A percentile compares a stretch with the other conserved stretches of the same genome.
Conservation (phyloP, 2,113 vertebrate species). For the Zosterops japonicus region DNA sequence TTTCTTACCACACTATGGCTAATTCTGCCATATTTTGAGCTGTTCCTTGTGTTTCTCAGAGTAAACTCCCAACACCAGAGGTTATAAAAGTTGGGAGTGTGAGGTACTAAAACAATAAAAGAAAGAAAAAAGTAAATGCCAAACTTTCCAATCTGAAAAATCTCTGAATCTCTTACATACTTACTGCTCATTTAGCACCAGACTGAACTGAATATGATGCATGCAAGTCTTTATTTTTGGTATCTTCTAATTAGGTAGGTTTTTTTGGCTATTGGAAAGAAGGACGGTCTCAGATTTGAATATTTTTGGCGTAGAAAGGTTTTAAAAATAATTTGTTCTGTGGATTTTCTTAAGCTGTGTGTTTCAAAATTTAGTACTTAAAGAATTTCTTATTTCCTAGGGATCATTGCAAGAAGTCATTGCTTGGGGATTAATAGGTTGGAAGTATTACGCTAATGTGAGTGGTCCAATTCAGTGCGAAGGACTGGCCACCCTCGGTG, state of each 20-base stretch:
- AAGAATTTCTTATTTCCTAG: constrained; percentile 63
- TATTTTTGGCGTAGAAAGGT: background rate
- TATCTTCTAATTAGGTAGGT: background rate
- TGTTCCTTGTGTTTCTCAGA: background rate
- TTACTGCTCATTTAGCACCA: background rate
- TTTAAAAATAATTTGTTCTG: background rate
- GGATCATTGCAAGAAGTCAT: constrained; percentile 94
- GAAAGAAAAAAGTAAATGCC: background rate
- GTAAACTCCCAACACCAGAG: background rate
- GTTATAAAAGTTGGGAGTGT: background rate
- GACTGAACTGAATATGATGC: background rate
- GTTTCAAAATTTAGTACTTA: background rate
- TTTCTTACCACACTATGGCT: background rate
- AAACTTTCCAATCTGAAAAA: background rate
- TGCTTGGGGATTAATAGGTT: constrained; percentile 94
- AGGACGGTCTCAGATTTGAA: background rate
- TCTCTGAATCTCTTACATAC: background rate
- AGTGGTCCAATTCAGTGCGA: constrained; percentile 94
- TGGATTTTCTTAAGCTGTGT: background rate
- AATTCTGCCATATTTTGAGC: background rate
- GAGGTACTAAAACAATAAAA: accelerated
- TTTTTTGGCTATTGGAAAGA: background rate
- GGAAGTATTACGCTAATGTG: constrained; percentile 94
- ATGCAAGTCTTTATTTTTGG: background rate
- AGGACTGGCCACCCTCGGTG: constrained; percentile 88